Base-by-base conservation (phyloP, 2,797 vertebrate genomes). In the Danio aesculapii region DNA sequence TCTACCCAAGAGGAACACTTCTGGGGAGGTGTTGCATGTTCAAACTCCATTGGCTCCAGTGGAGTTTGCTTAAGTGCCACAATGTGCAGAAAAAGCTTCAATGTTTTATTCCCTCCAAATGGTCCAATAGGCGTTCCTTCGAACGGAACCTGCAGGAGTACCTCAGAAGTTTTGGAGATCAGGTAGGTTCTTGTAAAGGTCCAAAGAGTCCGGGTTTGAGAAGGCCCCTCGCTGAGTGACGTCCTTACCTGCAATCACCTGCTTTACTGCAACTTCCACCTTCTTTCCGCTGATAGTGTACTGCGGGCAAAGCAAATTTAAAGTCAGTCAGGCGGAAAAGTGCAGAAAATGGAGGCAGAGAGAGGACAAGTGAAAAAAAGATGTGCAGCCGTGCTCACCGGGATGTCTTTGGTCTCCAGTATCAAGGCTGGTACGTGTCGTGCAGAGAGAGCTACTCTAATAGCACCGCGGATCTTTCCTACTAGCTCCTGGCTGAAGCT, bases 261-360 rank as follows among this genome's bases (percentile, higher is more conserved):
- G 96, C 81, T 98, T 99, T 86, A 99, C 97, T 0, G 98, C 98
- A 84, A 98, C 96, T 89, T 99, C 98, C 84, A 99, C 97, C 86
- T 99, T 99, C 90, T 99, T 99, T 6, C 98, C 98, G 0, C 95
- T 99, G 89, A 98, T 93, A 0, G 98, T 99, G 85, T 99, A 99
- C 98, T 99, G 92, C 50, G 39, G 69, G 16, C 49, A 9, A 30
- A 64, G 50, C 13, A 72, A 12, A 47, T 12, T 30, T 9, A n/a
- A 69, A 72, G 16, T 77, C 43, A 72, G 47, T 53, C 30, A 39
- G 39, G 53, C 13, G 12, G 52, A 55, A 78, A 70, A 74, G 47
- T 30, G 17, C 21, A 13, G 43, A 17, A 17, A 53, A 47, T 4
- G 17, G n/a, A 62, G 13, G 30, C 16, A 41, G 47, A 47, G 66